Conservation (phyloP, 2,888 invertebrate species). For the Marasmarcha lunaedactyla region DNA sequence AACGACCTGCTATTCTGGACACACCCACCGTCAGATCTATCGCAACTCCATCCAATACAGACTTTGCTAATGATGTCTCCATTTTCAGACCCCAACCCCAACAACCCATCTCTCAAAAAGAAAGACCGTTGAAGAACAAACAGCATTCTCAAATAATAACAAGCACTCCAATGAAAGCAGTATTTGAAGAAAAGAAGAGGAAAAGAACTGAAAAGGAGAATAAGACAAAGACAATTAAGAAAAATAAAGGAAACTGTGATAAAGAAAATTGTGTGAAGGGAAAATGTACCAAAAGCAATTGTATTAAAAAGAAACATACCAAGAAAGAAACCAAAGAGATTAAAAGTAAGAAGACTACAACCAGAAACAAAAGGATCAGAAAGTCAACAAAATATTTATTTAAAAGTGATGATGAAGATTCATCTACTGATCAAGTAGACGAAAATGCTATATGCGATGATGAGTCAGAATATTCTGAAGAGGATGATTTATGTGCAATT, state of each 20-base stretch:
- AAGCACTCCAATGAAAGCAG: slow-evolving; percentile 14
- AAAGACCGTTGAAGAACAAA: slow-evolving; percentile 11
- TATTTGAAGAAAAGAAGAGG: slow-evolving; percentile 10
- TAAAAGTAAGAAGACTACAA: slow-evolving; percentile 2
- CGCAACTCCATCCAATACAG: not conserved
- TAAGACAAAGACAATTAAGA: not conserved
- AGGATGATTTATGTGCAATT: slow-evolving; percentile 16
- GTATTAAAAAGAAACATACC: slow-evolving; percentile 4
- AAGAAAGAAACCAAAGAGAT: no score
- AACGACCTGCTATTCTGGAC: slow-evolving; percentile 3
- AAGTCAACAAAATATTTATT: slow-evolving; percentile 13
- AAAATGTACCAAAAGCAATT: slow-evolving; percentile 6
- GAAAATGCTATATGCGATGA: slow-evolving; percentile 12
- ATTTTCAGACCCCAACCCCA: slow-evolving; percentile 12
- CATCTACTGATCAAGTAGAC: slow-evolving; percentile 5
- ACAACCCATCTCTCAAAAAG: slow-evolving; percentile 9
- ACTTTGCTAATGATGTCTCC: slow-evolving; percentile 9
- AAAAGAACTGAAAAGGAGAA: slow-evolving; percentile 10
- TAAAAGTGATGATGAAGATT: slow-evolving; percentile 8
- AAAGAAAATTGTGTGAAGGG: slow-evolving; percentile 11
- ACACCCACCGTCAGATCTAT: slow-evolving; percentile 2
- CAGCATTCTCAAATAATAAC: slow-evolving; percentile 17
- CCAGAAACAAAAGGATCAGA: slow-evolving; percentile 9
- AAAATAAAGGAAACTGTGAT: no score
- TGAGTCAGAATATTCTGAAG: slow-evolving; percentile 19